These are phyloP conservation scores for Acyrthosiphon pisum DNA, from an alignment of 1,140 invertebrate species.

Conservation along the genomic window DNA sequence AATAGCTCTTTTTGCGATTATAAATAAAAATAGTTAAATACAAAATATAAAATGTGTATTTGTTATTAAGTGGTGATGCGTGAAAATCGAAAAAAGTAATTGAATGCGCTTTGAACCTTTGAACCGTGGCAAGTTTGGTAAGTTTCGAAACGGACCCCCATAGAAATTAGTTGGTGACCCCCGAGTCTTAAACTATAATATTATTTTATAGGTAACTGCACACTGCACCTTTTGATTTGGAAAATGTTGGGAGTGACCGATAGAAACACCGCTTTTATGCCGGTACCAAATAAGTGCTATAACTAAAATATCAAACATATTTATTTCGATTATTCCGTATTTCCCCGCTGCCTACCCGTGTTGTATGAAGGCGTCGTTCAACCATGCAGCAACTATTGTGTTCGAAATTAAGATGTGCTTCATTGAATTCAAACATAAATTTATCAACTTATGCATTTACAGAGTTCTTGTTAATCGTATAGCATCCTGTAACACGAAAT, in stretches of 20 bases:
- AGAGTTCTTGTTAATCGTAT: not conserved
- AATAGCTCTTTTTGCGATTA: too few species aligned
- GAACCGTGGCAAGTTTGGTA: too few species aligned
- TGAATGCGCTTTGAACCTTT: too few species aligned
- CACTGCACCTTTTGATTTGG: not conserved
- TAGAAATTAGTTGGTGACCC: too few species aligned
- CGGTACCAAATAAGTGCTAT: not conserved
- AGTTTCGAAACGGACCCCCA: too few species aligned
- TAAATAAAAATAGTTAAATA: too few species aligned
- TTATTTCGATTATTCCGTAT: not conserved
- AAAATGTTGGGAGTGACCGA: not conserved
- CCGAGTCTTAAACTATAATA: too few species aligned
- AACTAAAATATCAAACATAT: not conserved
- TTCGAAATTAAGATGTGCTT: not conserved
- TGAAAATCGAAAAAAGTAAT: too few species aligned
- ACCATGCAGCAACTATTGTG: not conserved
- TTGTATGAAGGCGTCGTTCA: not conserved
- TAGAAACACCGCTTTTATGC: not conserved
- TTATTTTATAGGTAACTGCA: not conserved
- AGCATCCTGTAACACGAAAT: not conserved
- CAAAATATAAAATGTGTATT: too few species aligned
- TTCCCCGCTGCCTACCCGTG: too few species aligned
- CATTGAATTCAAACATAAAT: not conserved
- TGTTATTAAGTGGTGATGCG: too few species aligned
- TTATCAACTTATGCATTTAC: constrained; percentile 8